Base-by-base conservation (phyloP, 1,140 invertebrate genomes). In the Pseudoatta argentina region DNA sequence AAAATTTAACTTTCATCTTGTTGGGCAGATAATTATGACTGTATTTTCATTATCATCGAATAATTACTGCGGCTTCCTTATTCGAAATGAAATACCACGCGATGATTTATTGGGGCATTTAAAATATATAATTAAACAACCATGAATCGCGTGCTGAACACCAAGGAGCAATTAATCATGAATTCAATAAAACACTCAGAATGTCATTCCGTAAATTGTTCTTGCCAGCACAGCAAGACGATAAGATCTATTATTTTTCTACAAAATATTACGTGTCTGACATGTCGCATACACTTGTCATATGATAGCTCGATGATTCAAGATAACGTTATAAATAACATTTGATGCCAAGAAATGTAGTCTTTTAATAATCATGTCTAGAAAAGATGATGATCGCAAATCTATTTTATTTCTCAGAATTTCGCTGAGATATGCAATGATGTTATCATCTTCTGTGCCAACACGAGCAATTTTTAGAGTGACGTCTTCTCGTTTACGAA, bases 111-210 rank as follows among this genome's bases (percentile, higher is more conserved):
- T 59, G 63, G 21, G 53, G 14, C 27, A 18, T 59, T 69, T 34
- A 61, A 39, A 39, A 59, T 59, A 8, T 81, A 7, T 21, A 69
- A 71, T 55, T 21, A 39, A 67, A 64, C 48, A 64, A 57, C 55
- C n/a, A 57, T 16, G 21, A 63, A 30, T 44, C 18, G n/a, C 14
- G 30, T 24, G 48, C 48, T 44, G 51, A 8, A n/a, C 51, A 27
- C 1, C 14, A 59, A 24, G 12, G 18, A 73, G n/a, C 3, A 48
- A 34, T 81, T 48, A 69, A 69, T 69, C 64, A 59, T 69, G 53
- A 86, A 81, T 86, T 81, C 76, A 21, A 8, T 61, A 39, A 86
- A 86, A n/a, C 44, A 10, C 16, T 48, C 3, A 14, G 8, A 86
- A 18, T 48, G 12, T 27, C 21, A 81, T 2, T 8, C 5, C 44